Conservation (phyloP, 2,113 vertebrate genomes). For the Amphiprion percula region DNA sequence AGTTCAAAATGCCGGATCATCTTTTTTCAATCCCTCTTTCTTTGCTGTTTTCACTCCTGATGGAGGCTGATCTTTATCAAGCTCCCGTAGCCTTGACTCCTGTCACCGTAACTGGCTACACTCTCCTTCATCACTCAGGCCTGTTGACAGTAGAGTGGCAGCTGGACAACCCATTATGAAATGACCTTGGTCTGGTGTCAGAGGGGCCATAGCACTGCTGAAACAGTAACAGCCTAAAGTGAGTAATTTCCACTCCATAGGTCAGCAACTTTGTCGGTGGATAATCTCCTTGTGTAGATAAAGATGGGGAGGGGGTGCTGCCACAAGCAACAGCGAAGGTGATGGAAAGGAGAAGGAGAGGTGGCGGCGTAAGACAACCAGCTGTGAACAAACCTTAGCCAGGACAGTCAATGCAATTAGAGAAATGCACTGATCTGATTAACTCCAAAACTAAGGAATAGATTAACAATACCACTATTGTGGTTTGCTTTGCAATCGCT, state of each 20-base stretch:
- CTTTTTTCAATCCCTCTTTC: conserved; percentile 71
- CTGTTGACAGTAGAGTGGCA: conserved; percentile 79
- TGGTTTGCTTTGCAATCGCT: conserved; percentile 31
- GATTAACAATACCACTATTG: conserved; percentile 50
- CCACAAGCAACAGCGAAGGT: conserved; percentile 30
- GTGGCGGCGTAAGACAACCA: neutral
- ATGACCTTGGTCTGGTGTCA: conserved; percentile 83
- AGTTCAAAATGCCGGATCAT: conserved; percentile 75
- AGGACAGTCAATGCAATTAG: conserved; percentile 40
- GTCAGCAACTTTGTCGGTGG: conserved; percentile 77
- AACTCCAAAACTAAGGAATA: conserved; percentile 41
- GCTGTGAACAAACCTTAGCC: conserved; percentile 20
- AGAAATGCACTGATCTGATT: conserved; percentile 41
- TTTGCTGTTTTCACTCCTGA: conserved; percentile 65
- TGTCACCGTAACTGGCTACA: conserved; percentile 65
- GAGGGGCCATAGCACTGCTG: conserved; percentile 57
- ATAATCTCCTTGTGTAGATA: conserved; percentile 47
- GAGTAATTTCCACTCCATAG: conserved; percentile 75
- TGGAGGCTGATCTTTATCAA: conserved; percentile 81
- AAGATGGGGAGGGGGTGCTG: conserved; percentile 38
- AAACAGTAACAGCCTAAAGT: conserved; percentile 78
- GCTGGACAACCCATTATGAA: conserved; percentile 77
- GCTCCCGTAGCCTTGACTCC: conserved; percentile 78
- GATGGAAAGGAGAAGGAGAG: conserved; percentile 26
- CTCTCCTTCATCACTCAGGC: conserved; percentile 76